A percentile compares a stretch with the other conserved stretches of the same genome.
phyloP scores from a whole-genome alignment of 2,113 vertebrate species.

The Acrocephalus arundinaceus region DNA sequence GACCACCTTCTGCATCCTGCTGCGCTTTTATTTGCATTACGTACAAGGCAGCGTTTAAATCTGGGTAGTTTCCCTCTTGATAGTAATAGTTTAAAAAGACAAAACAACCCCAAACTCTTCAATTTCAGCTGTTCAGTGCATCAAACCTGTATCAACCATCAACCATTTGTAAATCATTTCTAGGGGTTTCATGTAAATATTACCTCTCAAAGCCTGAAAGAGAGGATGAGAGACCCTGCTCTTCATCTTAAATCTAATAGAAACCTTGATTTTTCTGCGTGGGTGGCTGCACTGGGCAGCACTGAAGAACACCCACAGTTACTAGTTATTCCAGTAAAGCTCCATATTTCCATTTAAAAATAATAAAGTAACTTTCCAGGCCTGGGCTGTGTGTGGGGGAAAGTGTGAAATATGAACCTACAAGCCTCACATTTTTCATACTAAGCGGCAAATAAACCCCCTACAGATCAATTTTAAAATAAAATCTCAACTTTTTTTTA shows the following conservation, averaged over 20 bases:
- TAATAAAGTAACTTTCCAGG: constrained; percentile 1
- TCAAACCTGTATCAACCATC: background rate
- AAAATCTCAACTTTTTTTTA: background rate
- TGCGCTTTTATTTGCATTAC: background rate
- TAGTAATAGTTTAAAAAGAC: background rate
- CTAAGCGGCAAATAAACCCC: background rate
- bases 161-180: background rate
- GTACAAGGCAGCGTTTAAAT: background rate
- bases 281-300: background rate
- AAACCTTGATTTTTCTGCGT: background rate
- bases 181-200: background rate
- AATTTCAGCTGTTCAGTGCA: background rate
- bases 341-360: constrained; percentile 25
- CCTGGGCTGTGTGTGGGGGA: background rate
- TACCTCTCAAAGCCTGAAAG: background rate
- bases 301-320: background rate
- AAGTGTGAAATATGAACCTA: constrained; percentile 22
- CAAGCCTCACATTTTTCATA: background rate
- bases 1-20: background rate
- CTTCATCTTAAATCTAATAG: background rate
- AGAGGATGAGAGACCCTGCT: background rate
- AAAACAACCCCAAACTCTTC: background rate
- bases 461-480: background rate
- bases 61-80: background rate
- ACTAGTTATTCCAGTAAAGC: background rate